phyloP scores from a whole-genome alignment of 2,888 invertebrate genomes.

The Adineta ricciae region DNA sequence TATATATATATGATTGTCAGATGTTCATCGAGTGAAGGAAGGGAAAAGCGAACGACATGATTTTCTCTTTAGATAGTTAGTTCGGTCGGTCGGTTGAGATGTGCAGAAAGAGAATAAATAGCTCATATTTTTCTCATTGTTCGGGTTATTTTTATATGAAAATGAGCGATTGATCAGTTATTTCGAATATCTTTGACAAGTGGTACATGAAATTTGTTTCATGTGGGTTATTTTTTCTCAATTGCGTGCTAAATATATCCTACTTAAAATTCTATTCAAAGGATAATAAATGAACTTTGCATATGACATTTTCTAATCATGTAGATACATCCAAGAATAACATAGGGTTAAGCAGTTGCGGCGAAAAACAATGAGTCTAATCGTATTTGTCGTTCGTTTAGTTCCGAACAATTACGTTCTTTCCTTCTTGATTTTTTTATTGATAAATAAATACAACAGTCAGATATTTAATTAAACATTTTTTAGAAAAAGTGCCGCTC shows the following conservation, averaged over 20 bases:
- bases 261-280: no score
- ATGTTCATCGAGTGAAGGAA: background rate
- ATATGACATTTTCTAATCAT: no score
- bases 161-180: background rate
- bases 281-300: no score
- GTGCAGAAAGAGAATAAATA: background rate
- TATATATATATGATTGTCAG: background rate
- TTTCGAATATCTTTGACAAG: background rate
- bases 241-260: background rate
- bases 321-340: no score
- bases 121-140: background rate
- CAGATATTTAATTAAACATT: background rate
- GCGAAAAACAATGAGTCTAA: no score
- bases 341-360: no score
- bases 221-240: background rate
- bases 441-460: background rate
- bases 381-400: no score
- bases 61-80: background rate
- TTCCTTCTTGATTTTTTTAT: background rate
- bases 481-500: conserved; percentile 29
- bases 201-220: background rate
- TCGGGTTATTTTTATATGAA: background rate
- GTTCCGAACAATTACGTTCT: background rate
- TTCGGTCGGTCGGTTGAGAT: background rate
- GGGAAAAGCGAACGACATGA: background rate